Percentiles rank a stretch among this genome's conserved stretches.
phyloP scores from a whole-genome alignment of 2,888 invertebrate species.

The Aleiodes leptofemur region DNA sequence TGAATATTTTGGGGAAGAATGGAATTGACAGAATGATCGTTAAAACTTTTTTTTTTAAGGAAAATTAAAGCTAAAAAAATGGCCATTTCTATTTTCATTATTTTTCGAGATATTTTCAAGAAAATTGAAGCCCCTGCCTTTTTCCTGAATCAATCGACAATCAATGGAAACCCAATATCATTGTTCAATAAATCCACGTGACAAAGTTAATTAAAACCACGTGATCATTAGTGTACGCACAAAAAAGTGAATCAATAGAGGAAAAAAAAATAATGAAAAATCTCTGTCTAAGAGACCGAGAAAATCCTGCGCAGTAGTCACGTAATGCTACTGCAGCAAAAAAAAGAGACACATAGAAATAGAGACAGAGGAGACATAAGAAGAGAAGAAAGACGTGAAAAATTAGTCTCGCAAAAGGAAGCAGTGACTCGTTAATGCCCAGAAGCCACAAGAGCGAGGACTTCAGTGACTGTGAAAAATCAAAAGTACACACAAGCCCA shows the following conservation, averaged over 20 bases:
- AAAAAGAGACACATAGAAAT: background rate
- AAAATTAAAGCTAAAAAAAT: no score
- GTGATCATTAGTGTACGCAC: no score
- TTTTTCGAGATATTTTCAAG: no score
- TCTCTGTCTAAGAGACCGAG: background rate
- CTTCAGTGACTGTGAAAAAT: constrained; percentile 15
- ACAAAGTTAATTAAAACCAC: no score
- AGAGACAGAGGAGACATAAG: background rate
- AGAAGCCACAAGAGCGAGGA: constrained; percentile 5
- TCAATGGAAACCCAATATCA: no score
- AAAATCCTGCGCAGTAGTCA: constrained; percentile 14
- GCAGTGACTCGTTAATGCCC: constrained; percentile 20
- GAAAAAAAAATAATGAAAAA: constrained; percentile 20
- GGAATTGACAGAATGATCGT: no score
- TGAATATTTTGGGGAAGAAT: no score
- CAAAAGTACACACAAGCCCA: background rate
- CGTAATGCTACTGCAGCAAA: constrained; percentile 1
- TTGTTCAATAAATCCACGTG: no score
- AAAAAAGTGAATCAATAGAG: background rate
- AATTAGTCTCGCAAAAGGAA: constrained; percentile 23
- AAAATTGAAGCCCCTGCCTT: no score
- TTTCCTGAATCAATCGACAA: no score
- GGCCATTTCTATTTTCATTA: no score
- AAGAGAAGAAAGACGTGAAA: background rate
- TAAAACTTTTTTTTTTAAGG: no score